Base-by-base conservation (phyloP, 2,797 vertebrate species). In the Pangasius macronema region DNA sequence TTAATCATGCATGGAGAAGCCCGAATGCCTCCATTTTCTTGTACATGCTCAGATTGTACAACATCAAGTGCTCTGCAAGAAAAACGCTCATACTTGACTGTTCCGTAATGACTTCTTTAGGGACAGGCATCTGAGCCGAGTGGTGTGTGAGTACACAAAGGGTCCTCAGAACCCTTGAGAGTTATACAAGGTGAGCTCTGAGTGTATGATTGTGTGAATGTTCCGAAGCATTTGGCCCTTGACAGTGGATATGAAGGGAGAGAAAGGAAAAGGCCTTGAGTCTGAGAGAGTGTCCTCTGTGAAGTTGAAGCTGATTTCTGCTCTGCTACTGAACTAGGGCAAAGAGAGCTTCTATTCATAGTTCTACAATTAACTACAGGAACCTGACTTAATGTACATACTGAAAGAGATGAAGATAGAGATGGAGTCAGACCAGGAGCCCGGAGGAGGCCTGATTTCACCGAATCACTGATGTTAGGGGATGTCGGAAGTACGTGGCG, bases 271-370 rank as follows among this genome's bases (percentile, higher is more conserved):
- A 55, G 42, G 59, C 51, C 72, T 84, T 51, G 86, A 83, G 68
- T 36, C 46, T 65, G 18, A 3, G 61, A 80, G 2, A 18, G 36
- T 8, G 73, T 85, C 83, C 85, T 86, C 84, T 68, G 49, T 82
- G 82, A 85, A 88, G 88, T 67, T 83, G 72, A 91, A 84, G 79
- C 85, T 77, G 82, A 53, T 90, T 90, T 91, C 88, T 73, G 53
- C 27, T 30, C 72, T 85, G 57, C 68, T 79, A 51, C 63, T 91
- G 73, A 88, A 90, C 75, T 87, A 88, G 89, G 90, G 46, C 89
- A 89, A 83, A 76, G 84, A 86, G 80, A 83, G 33, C 5, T 46
- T 83, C 89, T 91, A 90, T 92, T 91, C 84, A 90, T 90, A 92
- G 90, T 65, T 42, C 76, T 42, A 30, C 85, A 89, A 90, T 89